Base-by-base conservation (phyloP, 2,113 vertebrate species). In the rat (Rattus norvegicus) region DNA sequence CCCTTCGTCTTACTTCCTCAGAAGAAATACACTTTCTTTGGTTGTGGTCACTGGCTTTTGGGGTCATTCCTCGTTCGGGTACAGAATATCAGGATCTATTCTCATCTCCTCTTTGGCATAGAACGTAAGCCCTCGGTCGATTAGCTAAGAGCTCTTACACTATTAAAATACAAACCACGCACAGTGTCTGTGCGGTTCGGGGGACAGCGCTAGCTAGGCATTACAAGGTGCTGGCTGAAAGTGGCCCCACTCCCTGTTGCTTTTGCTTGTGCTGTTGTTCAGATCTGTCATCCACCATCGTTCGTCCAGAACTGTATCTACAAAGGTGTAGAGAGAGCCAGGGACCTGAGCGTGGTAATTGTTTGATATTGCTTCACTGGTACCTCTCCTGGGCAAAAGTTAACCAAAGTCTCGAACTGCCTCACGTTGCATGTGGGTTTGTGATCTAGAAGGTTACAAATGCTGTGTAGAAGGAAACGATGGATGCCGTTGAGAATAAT, bases 21-120 rank as follows among this genome's bases (percentile, higher is more conserved):
- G 39, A 88, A 88, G 52, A 5, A 88, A 87, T 77, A 30, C 1
- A 65, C 54, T 91, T 93, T 95, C 14, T 56, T 94, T 61, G 63
- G 88, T 24, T 80, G 19, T 77, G 89, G 54, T 39, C 67, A 72
- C 49, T 79, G 93, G 87, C 47, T 76, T 95, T 90, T 33, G 9
- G 69, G 43, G 9, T 80, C 67, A 61, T 86, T 96, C 22, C 67
- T 92, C 75, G 56, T 96, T 91, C 92, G 79, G 76, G 75, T 86
- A 81, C 54, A 87, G n/a, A 88, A 24, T 59, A 43, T 73, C 2
- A 59, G n/a, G 85, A n/a, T 12, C 19, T 30, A 13, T 75, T 91
- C 52, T 33, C 20, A 67, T 87, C 56, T 61, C 14, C 33, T 69
- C 88, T 93, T 94, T 92, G 47, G 26, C 61, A 17, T 17, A 3